These are phyloP conservation scores for Sinelater perroti DNA, from an alignment of 2,888 invertebrate species.

Conservation along the genomic window DNA sequence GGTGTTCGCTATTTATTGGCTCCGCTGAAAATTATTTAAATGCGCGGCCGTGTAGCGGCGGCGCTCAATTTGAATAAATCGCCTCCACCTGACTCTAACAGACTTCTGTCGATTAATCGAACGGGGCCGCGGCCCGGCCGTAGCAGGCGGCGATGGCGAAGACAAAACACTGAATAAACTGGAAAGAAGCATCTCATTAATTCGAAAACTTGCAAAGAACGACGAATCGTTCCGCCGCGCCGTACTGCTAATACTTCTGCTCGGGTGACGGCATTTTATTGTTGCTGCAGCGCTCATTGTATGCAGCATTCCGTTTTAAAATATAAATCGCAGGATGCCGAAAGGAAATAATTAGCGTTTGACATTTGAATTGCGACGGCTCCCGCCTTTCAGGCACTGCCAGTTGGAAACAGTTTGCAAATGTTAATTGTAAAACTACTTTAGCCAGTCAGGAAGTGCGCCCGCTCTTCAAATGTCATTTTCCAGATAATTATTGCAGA, in stretches of 20 bases:
- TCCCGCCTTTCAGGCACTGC: constrained; percentile 14
- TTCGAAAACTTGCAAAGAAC: constrained; percentile 18
- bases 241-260: constrained; percentile 15
- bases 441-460: not conserved
- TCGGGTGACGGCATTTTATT: constrained; percentile 13
- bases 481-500: not conserved
- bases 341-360: constrained; percentile 33
- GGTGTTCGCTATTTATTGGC: constrained; percentile 7
- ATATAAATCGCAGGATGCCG: constrained; percentile 13
- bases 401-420: constrained; percentile 28
- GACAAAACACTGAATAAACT: constrained; percentile 16
- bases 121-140: constrained; percentile 3
- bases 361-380: constrained; percentile 30
- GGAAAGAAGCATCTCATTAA: constrained; percentile 22
- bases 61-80: constrained; percentile 12
- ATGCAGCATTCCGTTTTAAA: constrained; percentile 24
- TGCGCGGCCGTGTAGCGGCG: not conserved
- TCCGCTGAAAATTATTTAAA: constrained; percentile 6
- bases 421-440: constrained; percentile 23
- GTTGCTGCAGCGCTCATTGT: constrained; percentile 21
- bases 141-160: not conserved
- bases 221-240: constrained; percentile 5
- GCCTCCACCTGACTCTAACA: constrained; percentile 4
- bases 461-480: constrained; percentile 9
- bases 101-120: constrained; percentile 8